Conservation (phyloP, 2,113 vertebrate genomes). For the Rhizomys pruinosus region DNA sequence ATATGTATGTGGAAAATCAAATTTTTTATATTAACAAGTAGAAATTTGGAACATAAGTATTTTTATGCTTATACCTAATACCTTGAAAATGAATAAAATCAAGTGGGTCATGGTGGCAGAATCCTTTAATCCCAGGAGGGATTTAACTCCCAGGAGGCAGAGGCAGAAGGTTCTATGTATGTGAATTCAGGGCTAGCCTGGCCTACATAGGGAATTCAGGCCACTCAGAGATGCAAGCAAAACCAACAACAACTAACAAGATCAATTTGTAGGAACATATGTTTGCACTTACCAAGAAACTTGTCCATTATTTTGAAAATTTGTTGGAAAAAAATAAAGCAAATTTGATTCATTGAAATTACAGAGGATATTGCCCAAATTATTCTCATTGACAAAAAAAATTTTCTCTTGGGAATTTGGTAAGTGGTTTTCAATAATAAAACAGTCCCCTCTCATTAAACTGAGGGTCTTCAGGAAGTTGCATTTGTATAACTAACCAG, state of each 20-base stretch:
- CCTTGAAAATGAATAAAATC: background rate
- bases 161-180: no score
- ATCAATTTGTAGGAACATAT: background rate
- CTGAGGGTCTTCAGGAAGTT: background rate
- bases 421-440: conserved; percentile 1
- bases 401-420: background rate
- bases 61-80: background rate
- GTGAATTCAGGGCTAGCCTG: no score
- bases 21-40: background rate
- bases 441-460: background rate
- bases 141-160: no score
- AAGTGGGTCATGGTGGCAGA: no score
- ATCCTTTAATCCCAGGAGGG: no score
- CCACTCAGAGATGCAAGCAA: no score
- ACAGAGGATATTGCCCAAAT: background rate
- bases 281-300: conserved; percentile 25
- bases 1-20: conserved; percentile 18
- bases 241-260: background rate
- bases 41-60: conserved; percentile 37
- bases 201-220: no score
- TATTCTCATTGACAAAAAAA: conserved; percentile 36
- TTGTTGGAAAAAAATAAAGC: background rate
- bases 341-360: conserved; percentile 31
- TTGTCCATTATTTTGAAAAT: background rate
- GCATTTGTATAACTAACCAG: background rate